Percentiles rank a stretch among this genome's conserved stretches.
Conservation (phyloP, 1,140 invertebrate genomes). For the Musca domestica region DNA sequence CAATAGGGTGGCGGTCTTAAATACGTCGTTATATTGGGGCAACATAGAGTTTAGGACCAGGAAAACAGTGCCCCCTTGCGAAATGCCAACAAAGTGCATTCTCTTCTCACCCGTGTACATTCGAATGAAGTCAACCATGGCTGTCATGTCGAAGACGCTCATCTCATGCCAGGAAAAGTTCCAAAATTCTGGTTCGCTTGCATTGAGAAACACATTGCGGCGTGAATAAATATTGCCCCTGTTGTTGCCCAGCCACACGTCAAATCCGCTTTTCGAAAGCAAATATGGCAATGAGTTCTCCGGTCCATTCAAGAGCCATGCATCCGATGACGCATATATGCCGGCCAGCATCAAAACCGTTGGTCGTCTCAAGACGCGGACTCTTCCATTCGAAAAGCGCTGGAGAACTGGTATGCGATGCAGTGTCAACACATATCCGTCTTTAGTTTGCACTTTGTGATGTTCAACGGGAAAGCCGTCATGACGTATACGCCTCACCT, state of each 20-base stretch:
- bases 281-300: conserved; percentile 57
- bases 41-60: conserved; percentile 58
- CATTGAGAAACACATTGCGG: conserved; percentile 57
- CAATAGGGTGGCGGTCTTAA: conserved; percentile 59
- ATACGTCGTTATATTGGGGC: conserved; percentile 63
- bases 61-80: conserved; percentile 63
- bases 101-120: conserved; percentile 53
- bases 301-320: conserved; percentile 46
- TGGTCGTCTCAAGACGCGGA: conserved; percentile 63
- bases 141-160: conserved; percentile 67
- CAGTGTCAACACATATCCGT: conserved; percentile 59
- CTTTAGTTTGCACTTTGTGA: conserved; percentile 56
- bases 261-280: conserved; percentile 68
- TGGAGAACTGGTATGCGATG: conserved; percentile 56
- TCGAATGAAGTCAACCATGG: conserved; percentile 67
- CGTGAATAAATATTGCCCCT: conserved; percentile 68
- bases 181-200: conserved; percentile 54
- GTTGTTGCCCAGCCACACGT: conserved; percentile 74
- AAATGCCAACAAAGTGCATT: conserved; percentile 57
- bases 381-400: conserved; percentile 35
- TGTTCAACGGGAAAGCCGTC: conserved; percentile 62
- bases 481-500: conserved; percentile 49
- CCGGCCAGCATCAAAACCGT: conserved; percentile 68
- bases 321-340: conserved; percentile 60
- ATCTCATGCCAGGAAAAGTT: conserved; percentile 70